Evolutionary conservation across 2,888 invertebrate species (phyloP).

Genomic region (Pammene fasciana): DNA sequence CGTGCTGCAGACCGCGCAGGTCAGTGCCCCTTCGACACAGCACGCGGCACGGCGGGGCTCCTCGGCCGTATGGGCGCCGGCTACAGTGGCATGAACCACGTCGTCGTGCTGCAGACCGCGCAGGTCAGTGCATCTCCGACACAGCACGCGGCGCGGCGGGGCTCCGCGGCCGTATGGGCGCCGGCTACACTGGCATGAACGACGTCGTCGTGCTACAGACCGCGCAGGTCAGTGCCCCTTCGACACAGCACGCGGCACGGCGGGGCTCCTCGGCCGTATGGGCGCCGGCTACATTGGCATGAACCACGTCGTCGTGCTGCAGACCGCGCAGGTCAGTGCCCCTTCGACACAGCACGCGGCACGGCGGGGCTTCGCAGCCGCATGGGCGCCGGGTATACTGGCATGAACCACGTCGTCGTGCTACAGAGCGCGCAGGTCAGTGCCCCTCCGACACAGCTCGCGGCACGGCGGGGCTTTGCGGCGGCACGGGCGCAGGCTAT

Average conservation of each 20-base stretch:
- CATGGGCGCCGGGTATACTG: constrained; percentile 96
- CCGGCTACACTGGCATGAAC: constrained; percentile 97
- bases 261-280: constrained; percentile 96
- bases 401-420: constrained; percentile 98
- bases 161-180: constrained; percentile 94
- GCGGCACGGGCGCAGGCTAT: constrained; percentile 97
- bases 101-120: constrained; percentile 97
- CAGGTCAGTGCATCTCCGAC: constrained; percentile 77
- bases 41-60: constrained; percentile 93
- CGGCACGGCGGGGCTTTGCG: no score
- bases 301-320: constrained; percentile 98
- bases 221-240: constrained; percentile 83
- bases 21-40: constrained; percentile 43
- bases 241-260: constrained; percentile 86
- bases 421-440: constrained; percentile 93
- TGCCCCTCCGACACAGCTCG: not conserved
- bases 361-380: constrained; percentile 60
- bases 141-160: constrained; percentile 91
- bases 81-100: constrained; percentile 96
- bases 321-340: constrained; percentile 89
- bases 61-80: constrained; percentile 97
- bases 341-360: not conserved
- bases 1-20: constrained; percentile 95
- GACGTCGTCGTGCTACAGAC: constrained; percentile 98
- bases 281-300: constrained; percentile 95